These are phyloP conservation scores for Octonoba sinensis DNA, from an alignment of 2,888 invertebrate genomes.

Conservation along the genomic window DNA sequence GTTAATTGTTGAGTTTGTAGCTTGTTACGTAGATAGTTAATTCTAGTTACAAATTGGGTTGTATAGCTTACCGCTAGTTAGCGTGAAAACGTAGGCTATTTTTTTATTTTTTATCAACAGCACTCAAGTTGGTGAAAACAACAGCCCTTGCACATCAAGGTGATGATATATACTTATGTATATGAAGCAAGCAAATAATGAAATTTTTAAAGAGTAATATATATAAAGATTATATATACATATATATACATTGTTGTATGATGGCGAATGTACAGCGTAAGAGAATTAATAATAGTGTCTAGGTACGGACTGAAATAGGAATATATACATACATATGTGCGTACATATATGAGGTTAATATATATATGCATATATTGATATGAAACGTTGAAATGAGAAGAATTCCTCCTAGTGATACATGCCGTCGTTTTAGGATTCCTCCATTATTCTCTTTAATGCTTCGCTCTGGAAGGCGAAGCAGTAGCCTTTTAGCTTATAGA, in stretches of 20 bases:
- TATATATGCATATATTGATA: conserved; percentile 45
- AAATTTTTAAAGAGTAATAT: not conserved
- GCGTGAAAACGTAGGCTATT: conserved; percentile 55
- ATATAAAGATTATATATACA: not conserved
- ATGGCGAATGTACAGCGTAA: not conserved
- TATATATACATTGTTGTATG: conserved; percentile 1
- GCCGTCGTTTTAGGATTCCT: conserved; percentile 53
- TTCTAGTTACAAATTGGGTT: conserved; percentile 42
- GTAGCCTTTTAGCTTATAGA: conserved; percentile 56
- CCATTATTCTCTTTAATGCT: conserved; percentile 38
- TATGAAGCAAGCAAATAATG: not conserved
- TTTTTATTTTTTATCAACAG: conserved; percentile 60
- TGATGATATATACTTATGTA: not conserved
- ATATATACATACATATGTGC: conserved; percentile 28
- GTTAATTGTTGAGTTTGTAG: conserved; percentile 60
- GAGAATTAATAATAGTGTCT: conserved; percentile 1
- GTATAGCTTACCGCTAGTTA: conserved; percentile 52
- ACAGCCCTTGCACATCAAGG: not conserved
- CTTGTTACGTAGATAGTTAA: conserved; percentile 47
- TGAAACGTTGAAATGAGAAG: conserved; percentile 16
- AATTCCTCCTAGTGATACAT: conserved; percentile 41
- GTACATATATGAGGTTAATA: conserved; percentile 22
- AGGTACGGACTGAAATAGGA: conserved; percentile 15
- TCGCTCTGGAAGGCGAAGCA: conserved; percentile 17
- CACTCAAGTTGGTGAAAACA: conserved; percentile 39